Percentiles rank a stretch among this genome's conserved stretches.
Conservation (phyloP, 1,140 invertebrate genomes). For the Phocides pigmalion region DNA sequence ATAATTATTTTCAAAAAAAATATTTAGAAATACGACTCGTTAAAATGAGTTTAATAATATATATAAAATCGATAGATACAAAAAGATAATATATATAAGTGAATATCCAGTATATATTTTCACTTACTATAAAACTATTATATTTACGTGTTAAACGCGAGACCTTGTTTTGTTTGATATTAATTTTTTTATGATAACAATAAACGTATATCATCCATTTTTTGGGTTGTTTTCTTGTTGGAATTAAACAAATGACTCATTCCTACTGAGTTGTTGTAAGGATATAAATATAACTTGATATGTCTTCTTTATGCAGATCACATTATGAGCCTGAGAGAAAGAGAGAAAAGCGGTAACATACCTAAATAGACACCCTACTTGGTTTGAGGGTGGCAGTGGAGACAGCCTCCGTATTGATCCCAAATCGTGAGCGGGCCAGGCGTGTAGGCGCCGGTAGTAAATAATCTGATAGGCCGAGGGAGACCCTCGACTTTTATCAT, state of each 20-base stretch:
- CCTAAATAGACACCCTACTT: constrained; percentile 22
- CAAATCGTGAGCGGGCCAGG: constrained; percentile 59
- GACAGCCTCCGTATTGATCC: constrained; percentile 74
- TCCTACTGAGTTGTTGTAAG: background rate
- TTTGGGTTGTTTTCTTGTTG: background rate
- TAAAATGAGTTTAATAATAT: too few species aligned
- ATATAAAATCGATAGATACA: too few species aligned
- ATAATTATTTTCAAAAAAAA: too few species aligned
- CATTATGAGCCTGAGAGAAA: background rate
- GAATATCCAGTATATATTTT: too few species aligned
- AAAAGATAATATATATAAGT: too few species aligned
- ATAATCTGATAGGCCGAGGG: constrained; percentile 45
- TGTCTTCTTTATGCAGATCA: background rate
- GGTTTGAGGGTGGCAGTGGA: constrained; percentile 58
- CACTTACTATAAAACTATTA: too few species aligned
- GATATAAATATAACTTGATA: background rate
- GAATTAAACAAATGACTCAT: background rate
- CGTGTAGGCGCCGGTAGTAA: constrained; percentile 61
- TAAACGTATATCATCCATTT: too few species aligned
- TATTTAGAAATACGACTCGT: too few species aligned
- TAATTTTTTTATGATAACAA: too few species aligned
- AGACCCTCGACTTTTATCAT: constrained; percentile 43
- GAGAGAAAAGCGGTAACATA: background rate
- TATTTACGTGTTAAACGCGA: too few species aligned
- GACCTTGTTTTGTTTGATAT: too few species aligned